Conservation (phyloP, 1,140 invertebrate genomes). For the Drosophila lacteicornis region DNA sequence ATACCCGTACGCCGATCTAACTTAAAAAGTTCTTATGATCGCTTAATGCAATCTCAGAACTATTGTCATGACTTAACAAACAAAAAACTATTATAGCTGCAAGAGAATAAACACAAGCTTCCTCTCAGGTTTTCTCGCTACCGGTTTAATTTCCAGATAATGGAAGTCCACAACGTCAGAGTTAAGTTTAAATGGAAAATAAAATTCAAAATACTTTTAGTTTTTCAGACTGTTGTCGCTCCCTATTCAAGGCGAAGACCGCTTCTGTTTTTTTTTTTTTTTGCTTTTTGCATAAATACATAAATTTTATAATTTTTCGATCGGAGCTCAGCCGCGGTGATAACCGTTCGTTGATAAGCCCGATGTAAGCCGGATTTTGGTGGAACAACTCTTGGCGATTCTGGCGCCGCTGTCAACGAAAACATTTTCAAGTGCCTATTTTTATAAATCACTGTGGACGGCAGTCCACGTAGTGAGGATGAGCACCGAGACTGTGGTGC, state of each 20-base stretch:
- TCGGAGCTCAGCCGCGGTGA: slow-evolving; percentile 27
- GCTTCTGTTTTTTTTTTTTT: slow-evolving; percentile 41
- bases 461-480: too few relatives aligned
- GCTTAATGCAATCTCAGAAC: not conserved
- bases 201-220: slow-evolving; percentile 30
- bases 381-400: slow-evolving; percentile 38
- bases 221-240: slow-evolving; percentile 52
- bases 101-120: not conserved
- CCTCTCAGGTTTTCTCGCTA: slow-evolving; percentile 25
- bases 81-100: too few relatives aligned
- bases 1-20: too few relatives aligned
- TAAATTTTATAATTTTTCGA: slow-evolving; percentile 70
- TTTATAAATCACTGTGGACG: slow-evolving; percentile 25
- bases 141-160: slow-evolving; percentile 77
- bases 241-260: slow-evolving; percentile 47
- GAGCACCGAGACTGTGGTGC: too few relatives aligned
- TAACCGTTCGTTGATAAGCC: slow-evolving; percentile 62
- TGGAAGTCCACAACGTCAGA: slow-evolving; percentile 52
- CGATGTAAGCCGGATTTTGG: slow-evolving; percentile 14
- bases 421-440: slow-evolving; percentile 43
- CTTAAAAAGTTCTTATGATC: not conserved
- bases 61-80: not conserved
- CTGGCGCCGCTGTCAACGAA: slow-evolving; percentile 40
- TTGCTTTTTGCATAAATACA: slow-evolving; percentile 73
- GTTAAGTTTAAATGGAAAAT: slow-evolving; percentile 20